A percentile compares a stretch with the other conserved stretches of the same genome.
Conservation (phyloP, 2,113 vertebrate species). For the Alaudala cheleensis region DNA sequence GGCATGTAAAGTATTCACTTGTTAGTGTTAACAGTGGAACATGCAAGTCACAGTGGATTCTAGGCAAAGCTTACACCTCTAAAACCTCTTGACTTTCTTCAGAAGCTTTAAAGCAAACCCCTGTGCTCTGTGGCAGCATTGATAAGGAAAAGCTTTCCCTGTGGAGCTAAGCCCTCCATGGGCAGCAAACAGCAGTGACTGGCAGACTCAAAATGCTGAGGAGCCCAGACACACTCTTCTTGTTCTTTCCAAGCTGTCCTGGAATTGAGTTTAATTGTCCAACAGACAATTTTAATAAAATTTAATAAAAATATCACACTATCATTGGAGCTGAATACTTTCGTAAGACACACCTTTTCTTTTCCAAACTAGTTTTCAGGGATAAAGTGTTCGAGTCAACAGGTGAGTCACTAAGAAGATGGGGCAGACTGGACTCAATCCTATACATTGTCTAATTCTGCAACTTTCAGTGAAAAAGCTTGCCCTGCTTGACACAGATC, state of each 20-base stretch:
- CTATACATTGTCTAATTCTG: neutral
- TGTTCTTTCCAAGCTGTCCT: neutral
- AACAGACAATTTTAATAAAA: no score
- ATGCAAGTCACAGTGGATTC: slow-evolving; percentile 2
- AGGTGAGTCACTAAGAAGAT: neutral
- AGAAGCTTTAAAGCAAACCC: slow-evolving; percentile 14
- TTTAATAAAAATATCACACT: neutral
- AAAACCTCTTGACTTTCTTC: neutral
- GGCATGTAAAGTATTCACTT: slow-evolving; percentile 24
- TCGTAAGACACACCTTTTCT: neutral
- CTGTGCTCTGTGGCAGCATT: neutral
- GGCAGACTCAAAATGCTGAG: neutral
- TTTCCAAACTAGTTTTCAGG: neutral
- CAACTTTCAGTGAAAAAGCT: neutral
- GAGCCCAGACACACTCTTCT: neutral
- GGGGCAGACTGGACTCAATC: neutral
- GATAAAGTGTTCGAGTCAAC: neutral
- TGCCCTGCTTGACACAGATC: neutral
- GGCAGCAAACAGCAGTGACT: neutral
- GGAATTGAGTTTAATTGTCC: neutral
- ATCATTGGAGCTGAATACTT: neutral
- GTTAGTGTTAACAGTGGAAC: neutral
- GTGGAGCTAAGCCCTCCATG: neutral
- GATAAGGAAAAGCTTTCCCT: slow-evolving; percentile 32
- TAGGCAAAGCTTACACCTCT: slow-evolving; percentile 8